phyloP scores from a whole-genome alignment of 2,797 vertebrate species.

The Amblyopsis hoosieri region DNA sequence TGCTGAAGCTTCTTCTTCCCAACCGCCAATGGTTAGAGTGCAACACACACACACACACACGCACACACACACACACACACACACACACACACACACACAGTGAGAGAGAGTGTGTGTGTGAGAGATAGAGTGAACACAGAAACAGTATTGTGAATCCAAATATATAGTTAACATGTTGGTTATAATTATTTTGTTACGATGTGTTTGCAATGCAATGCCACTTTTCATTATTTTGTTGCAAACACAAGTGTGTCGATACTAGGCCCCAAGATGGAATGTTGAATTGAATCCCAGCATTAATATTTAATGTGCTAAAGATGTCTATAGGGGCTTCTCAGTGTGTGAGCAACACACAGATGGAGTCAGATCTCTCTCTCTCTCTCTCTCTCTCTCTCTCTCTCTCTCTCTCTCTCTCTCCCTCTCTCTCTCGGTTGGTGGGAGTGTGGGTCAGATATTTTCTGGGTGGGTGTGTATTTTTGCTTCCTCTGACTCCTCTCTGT shows the following conservation, averaged over 20 bases:
- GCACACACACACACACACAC: constrained; percentile 4
- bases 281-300: constrained; percentile 80
- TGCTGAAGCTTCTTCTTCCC: constrained; percentile 54
- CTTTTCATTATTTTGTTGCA: constrained; percentile 33
- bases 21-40: constrained; percentile 74
- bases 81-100: background rate
- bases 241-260: constrained; percentile 48
- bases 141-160: constrained; percentile 11
- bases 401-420: constrained; percentile 28
- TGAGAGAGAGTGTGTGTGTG: too few species aligned
- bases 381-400: constrained; percentile 32
- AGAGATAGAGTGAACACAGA: constrained; percentile 7
- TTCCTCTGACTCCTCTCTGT: background rate
- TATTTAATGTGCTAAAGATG: constrained; percentile 80
- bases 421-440: constrained; percentile 8
- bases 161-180: constrained; percentile 1
- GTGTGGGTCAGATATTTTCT: background rate
- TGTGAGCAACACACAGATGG: constrained; percentile 72
- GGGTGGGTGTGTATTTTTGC: constrained; percentile 3
- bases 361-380: constrained; percentile 50
- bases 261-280: constrained; percentile 72
- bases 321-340: constrained; percentile 75
- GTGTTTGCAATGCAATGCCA: constrained; percentile 2
- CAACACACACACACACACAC: constrained; percentile 32
- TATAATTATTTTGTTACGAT: background rate